Evolutionary conservation across 1,140 invertebrate genomes (phyloP), one percentile per base, ranked within the genome.

Genomic region (Drosophila pseudoananassae): DNA sequence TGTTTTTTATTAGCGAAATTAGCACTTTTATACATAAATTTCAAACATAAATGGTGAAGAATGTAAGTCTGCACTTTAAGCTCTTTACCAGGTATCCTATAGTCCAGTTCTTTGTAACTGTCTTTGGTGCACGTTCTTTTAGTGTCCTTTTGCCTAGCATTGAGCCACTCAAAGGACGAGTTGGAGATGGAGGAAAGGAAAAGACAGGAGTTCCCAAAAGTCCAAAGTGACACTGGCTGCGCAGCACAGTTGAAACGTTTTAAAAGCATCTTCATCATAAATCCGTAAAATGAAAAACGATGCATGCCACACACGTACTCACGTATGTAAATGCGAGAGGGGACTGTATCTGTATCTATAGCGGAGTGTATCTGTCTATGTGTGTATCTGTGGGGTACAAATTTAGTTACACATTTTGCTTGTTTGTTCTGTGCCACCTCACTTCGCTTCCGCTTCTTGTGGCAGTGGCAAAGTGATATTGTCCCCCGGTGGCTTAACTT

Each of bases 261-360:
- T 81, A 81, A 85, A 87, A 85, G 82, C 78, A 87, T 87, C 81
- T 87, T 81, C 78, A 81, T 87, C 81, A 87, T 78, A 85, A 87
- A 78, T 85, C 74, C 78, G 56, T 58, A 84, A 64, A 85, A 65
- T 71, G 78, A 72, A 76, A 77, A 76, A 76, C 55, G 66, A 66
- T 76, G 72, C 66, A 84, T 52, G 65, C 59, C 75, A 53, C 55
- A 57, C 50, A 60, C 40, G 54, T 38, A 73, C 4, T 15, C 46
- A 56, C 15, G 43, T 46, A 46, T 46, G 46, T 20, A 23, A 49
- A 60, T 49, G 33, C 49, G 45, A 10, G 27, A 31, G 55, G 17
- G 2, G 43, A 17, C 43, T 23, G 17, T 43, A 43, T 43, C 43
- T n/a, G 31, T 23, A 14, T n/a, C 23, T 31, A 49, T 36, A 36